Conservation (phyloP, 53 echinoderm and acorn worm genomes). For the Astropecten irregularis region DNA sequence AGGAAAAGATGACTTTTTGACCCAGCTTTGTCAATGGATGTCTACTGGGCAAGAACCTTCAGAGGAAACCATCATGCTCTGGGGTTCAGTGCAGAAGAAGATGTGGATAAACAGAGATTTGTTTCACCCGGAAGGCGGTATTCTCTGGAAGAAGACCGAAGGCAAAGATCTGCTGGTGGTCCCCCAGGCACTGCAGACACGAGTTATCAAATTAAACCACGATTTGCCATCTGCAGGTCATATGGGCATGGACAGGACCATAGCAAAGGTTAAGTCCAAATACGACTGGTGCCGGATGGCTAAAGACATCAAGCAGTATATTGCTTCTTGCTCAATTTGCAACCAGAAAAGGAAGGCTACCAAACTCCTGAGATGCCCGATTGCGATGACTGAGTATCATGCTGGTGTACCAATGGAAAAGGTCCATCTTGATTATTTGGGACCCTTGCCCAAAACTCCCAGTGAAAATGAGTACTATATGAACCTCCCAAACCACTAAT, state of each 20-base stretch:
- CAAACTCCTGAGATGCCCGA: slow-evolving; percentile 33
- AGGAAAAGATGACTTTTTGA: slow-evolving; percentile 13
- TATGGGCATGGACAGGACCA: slow-evolving; percentile 53
- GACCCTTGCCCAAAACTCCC: slow-evolving; percentile 49
- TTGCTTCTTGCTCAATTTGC: slow-evolving; percentile 31
- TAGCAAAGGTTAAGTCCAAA: slow-evolving; percentile 24
- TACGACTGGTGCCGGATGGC: slow-evolving; percentile 61
- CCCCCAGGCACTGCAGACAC: slow-evolving; percentile 12
- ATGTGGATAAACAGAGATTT: slow-evolving; percentile 57
- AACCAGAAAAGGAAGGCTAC: slow-evolving; percentile 50
- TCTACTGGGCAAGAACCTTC: slow-evolving; percentile 6
- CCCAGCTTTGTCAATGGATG: slow-evolving; percentile 14
- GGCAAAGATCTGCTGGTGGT: slow-evolving; percentile 33
- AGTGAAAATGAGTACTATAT: slow-evolving; percentile 47
- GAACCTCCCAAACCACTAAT: no score
- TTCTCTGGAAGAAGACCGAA: slow-evolving; percentile 37
- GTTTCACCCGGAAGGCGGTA: slow-evolving; percentile 27
- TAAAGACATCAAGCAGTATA: slow-evolving; percentile 19
- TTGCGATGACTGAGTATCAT: slow-evolving; percentile 47
- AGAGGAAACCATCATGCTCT: slow-evolving; percentile 38
- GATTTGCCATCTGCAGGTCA: slow-evolving; percentile 66
- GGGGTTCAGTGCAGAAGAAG: slow-evolving; percentile 29
- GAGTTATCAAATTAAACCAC: slow-evolving; percentile 54
- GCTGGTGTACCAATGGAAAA: slow-evolving; percentile 65
- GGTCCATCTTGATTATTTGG: slow-evolving; percentile 64